A percentile compares a stretch with the other conserved stretches of the same genome.
Conservation (phyloP, 2,797 vertebrate species). For the Macroramphosus scolopax region DNA sequence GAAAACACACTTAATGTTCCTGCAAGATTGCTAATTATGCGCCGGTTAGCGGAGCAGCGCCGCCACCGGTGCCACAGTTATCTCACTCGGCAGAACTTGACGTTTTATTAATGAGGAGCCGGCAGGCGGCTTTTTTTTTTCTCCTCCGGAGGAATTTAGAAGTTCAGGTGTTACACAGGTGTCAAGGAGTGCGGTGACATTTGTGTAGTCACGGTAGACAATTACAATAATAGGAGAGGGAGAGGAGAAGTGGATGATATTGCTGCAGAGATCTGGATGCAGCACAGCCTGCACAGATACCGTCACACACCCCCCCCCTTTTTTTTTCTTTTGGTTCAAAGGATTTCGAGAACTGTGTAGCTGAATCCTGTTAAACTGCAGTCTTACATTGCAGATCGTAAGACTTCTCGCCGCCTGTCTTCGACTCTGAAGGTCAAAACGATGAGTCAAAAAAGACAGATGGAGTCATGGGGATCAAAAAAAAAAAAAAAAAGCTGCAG, state of each 20-base stretch:
- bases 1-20: neutral
- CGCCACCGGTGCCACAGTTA: neutral
- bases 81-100: slow-evolving; percentile 1
- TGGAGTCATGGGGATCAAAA: slow-evolving; percentile 22
- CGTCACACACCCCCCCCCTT: no score
- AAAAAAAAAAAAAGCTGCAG: no score
- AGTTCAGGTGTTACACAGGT: neutral
- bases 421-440: slow-evolving; percentile 13
- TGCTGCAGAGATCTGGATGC: neutral
- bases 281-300: neutral
- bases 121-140: no score
- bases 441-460: slow-evolving; percentile 4
- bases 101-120: slow-evolving; percentile 4
- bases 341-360: no score
- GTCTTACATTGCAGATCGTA: slow-evolving; percentile 5
- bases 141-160: slow-evolving; percentile 1
- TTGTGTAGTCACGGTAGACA: no score
- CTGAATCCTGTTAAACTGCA: neutral
- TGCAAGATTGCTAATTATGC: slow-evolving; percentile 6
- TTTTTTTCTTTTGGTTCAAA: no score
- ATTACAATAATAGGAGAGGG: no score
- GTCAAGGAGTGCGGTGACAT: neutral
- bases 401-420: slow-evolving; percentile 1
- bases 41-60: neutral
- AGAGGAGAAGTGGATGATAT: no score